Evolutionary conservation across 1,140 invertebrate species (phyloP).

Genomic region (Neodiprion virginianus): DNA sequence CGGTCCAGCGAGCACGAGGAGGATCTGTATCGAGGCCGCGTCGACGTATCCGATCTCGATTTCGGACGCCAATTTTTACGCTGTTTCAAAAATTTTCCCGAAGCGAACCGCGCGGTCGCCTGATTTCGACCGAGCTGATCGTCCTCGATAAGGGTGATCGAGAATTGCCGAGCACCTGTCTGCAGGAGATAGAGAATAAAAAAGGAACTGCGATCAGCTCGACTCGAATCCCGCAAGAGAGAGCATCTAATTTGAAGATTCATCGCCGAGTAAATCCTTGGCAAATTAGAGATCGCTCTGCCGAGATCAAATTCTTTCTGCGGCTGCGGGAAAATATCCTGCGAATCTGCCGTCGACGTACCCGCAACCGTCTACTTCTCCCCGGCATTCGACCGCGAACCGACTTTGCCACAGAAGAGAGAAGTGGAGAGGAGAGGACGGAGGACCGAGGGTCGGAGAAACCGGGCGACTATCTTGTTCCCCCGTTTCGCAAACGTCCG

Average conservation of each 20-base stretch:
- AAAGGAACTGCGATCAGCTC: conserved; percentile 16
- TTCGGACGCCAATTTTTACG: too few relatives aligned
- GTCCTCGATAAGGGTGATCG: background rate
- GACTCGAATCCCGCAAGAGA: conserved; percentile 27
- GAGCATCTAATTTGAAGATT: conserved; percentile 65
- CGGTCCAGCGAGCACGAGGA: conserved; percentile 19
- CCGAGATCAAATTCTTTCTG: conserved; percentile 14
- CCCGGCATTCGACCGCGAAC: background rate
- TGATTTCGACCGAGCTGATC: background rate
- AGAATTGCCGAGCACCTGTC: background rate
- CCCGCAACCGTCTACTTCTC: background rate
- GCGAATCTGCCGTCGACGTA: background rate
- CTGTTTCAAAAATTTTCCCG: too few relatives aligned
- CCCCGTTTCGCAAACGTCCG: conserved; percentile 32
- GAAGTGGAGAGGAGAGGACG: conserved; percentile 26
- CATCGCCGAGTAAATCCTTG: conserved; percentile 63
- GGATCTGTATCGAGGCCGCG: conserved; percentile 4
- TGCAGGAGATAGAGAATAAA: conserved; percentile 32
- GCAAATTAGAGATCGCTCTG: conserved; percentile 65
- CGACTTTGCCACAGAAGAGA: conserved; percentile 16
- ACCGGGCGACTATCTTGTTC: conserved; percentile 36
- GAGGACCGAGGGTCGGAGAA: conserved; percentile 25
- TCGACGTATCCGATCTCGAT: conserved; percentile 26
- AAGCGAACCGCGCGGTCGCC: too few relatives aligned
- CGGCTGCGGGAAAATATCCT: background rate